These are phyloP conservation scores for Athalia rosae DNA, from an alignment of 2,888 invertebrate species.

Conservation along the genomic window DNA sequence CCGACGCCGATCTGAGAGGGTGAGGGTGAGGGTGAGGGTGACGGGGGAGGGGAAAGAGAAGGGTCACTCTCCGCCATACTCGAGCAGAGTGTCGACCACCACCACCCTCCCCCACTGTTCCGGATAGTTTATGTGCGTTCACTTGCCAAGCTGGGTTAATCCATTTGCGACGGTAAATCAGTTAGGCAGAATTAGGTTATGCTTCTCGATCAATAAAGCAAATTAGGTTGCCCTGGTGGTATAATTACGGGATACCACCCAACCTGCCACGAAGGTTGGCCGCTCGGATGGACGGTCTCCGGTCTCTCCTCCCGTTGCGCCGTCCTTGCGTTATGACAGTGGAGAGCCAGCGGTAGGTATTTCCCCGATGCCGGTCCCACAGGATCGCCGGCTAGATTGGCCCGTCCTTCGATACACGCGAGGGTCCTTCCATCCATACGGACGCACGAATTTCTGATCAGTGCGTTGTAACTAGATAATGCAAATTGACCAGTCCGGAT, in stretches of 20 bases:
- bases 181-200: constrained; percentile 63
- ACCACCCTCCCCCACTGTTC: background rate
- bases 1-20: too few species aligned
- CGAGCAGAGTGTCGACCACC: constrained; percentile 22
- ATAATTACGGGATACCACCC: constrained; percentile 44
- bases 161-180: constrained; percentile 64
- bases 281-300: background rate
- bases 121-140: constrained; percentile 45
- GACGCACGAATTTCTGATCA: background rate
- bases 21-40: background rate
- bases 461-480: constrained; percentile 44
- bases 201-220: constrained; percentile 65
- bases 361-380: constrained; percentile 29
- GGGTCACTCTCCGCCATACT: background rate
- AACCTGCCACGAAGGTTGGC: background rate
- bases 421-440: background rate
- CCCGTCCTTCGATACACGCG: constrained; percentile 17
- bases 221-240: constrained; percentile 58
- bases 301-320: background rate
- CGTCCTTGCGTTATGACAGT: background rate
- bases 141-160: constrained; percentile 58
- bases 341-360: background rate
- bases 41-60: background rate
- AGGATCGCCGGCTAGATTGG: constrained; percentile 11
- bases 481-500: constrained; percentile 58